Base-by-base conservation (phyloP, 92 coral and sea anemone species). In the Epizoanthus fatuus region DNA sequence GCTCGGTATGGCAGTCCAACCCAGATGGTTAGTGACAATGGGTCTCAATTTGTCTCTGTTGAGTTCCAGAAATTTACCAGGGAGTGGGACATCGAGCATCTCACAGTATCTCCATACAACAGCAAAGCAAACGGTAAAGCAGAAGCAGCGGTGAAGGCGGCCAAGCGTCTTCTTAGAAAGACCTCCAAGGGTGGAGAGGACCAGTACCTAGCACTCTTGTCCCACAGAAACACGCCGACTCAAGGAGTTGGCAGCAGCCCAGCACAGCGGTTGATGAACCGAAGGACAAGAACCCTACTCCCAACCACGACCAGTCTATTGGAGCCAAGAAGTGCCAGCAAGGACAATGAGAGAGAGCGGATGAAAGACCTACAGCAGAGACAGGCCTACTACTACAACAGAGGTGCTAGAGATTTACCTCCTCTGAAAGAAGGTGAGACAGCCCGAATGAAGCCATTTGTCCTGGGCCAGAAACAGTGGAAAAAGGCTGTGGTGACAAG, bases 121-220 rank as follows among this genome's bases (percentile, higher is more conserved):
- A 83, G 88, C 69, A 82, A 88, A 51, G 88, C 71, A 11, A 88
- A 88, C 25, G 92, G 92, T 0, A 54, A 64, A n/a, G 89, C 65
- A 5, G 84, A 75, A 42, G 89, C 84, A 1, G 84, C 84, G 7
- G 83, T 85, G 4, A 85, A 85, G 25, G 74, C 69, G 19, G 88
- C 76, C 67, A 85, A 85, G 20, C 19, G 69, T 0, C 39, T 85
- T 10, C 88, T 85, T 12, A 49, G 76, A 56, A 85, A 85, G 75
- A 85, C 76, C 12, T 74, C 82, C 19, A 74, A 74, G 38, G 83
- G 81, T 20, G 71, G 86, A n/a, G 62, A 83, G 5, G 89, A 85
- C 72, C 72, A 72, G 25, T 52, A 85, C 75, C 11, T 75, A n/a
- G 89, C 56, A 8, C 63, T 82, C 15, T 67, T 69, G 11, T 9